Base-by-base conservation (phyloP, 1,140 invertebrate species). In the Brachionus asplanchnoidis region DNA sequence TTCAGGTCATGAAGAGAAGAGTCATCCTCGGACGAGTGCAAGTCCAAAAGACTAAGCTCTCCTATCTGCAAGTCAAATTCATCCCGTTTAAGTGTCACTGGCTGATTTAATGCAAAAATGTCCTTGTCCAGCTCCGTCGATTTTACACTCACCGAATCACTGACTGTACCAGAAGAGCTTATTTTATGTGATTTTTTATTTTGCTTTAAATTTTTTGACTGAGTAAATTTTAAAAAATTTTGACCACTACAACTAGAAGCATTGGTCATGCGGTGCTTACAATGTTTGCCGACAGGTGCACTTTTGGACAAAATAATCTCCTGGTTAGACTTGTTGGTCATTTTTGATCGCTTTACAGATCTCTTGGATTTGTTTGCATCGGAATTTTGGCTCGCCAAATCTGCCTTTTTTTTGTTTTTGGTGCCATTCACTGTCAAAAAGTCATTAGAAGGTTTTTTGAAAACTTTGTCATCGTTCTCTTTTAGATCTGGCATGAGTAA, bases 1-100 rank as follows among this genome's bases (percentile, higher is more conserved):
- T 46, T 50, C 26, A 23, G 44, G 12, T 77, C 73, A 17, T 73
- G 68, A 28, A 32, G 23, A 36, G 42, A 50, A 8, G 73, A 77
- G 12, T 82, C 79, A 28, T 82, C 79, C 7, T 82, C 79, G 5
- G 79, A 82, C 11, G 79, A 82, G 20, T 82, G 79, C 12, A 82
- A 65, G 60, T 82, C 79, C n/a, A 65, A 32, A 36, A 82, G 53
- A 42, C 53, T 82, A 3, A 82, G 40, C 14, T 82, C 79, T 60
- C 36, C 65, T 12, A 82, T 82, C 20, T 82, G 53, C 23, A 82
- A 17, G 53, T 82, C 79, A 50, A 77, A 46, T 77, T 77, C 73
- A 17, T 77, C 73, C 26, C 68, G 68, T 42, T 40, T 73, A n/a
- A 42, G 44, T 11, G 11, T 65, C 0, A 11, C 6, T 3, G 23